Evolutionary conservation across 2,113 vertebrate species (phyloP), one percentile per base, ranked within the genome.

Genomic region (Phasianus colchicus): DNA sequence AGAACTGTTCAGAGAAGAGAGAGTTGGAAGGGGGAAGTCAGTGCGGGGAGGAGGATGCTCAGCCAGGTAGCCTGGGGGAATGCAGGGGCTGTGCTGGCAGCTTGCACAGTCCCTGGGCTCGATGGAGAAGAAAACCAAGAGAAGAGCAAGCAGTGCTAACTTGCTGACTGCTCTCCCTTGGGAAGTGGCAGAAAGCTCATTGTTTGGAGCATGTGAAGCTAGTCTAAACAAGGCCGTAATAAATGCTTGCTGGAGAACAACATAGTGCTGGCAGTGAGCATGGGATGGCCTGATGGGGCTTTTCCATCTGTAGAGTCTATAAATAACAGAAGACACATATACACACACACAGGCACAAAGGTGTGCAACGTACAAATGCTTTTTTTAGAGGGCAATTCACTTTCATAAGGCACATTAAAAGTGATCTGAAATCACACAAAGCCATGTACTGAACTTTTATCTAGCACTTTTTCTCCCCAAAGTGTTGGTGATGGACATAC

Each of bases 171-270:
- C 52, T 90, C 1, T 88, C 82, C 57, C 75, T 50, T 14, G 52
- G 75, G 82, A 89, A 91, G 72, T 61, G 87, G 89, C 85, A 89
- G 67, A 87, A 95, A 70, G 34, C 50, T 86, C 4, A 1, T 73
- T 83, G 71, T 89, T 91, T 83, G 85, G 69, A 93, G 43, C 72
- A 52, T 60, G 45, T 40, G 64, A 77, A 91, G 74, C 64, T 86
- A 88, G 85, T 91, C 91, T 95, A 91, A 97, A 90, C 72, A 86
- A 78, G 73, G n/a, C 22, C 12, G 19, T 86, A 96, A 93, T 58
- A 90, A 93, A 92, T 83, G 69, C 52, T 95, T 78, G 75, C 57
- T 93, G 70, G 79, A 92, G 79, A 92, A 13, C 4, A 88, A 77
- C 86, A 7, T 69, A 69, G 13, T 0, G 5, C 69, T 96, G 89